Evolutionary conservation across 1,140 invertebrate genomes (phyloP).

Genomic region (Drosophila tristis): DNA sequence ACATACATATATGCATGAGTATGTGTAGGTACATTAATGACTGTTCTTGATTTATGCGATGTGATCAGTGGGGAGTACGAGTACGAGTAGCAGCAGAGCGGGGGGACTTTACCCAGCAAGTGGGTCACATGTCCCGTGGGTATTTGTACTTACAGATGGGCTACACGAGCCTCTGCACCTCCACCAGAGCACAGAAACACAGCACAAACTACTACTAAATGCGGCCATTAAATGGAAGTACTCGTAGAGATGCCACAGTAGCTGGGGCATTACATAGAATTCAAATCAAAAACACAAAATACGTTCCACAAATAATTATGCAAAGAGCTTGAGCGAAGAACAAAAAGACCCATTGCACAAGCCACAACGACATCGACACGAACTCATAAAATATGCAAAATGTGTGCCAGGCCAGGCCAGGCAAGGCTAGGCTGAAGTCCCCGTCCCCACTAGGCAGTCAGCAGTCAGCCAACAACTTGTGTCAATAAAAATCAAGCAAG

Average conservation of each 20-base stretch:
- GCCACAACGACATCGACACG: slow-evolving; percentile 67
- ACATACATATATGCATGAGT: slow-evolving; percentile 16
- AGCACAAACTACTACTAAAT: slow-evolving; percentile 24
- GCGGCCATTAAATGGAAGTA: slow-evolving; percentile 40
- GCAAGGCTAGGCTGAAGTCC: slow-evolving; percentile 25
- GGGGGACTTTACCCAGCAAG: slow-evolving; percentile 39
- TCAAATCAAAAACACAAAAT: slow-evolving; percentile 63
- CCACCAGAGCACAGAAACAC: slow-evolving; percentile 1
- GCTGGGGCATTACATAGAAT: slow-evolving; percentile 63
- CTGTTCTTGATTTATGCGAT: slow-evolving; percentile 72
- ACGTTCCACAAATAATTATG: slow-evolving; percentile 74
- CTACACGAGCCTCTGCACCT: slow-evolving; percentile 22
- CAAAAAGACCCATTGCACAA: slow-evolving; percentile 68
- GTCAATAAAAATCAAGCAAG: slow-evolving; percentile 79
- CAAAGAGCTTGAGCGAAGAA: slow-evolving; percentile 57
- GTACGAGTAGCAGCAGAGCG: slow-evolving; percentile 17
- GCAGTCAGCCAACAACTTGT: slow-evolving; percentile 71
- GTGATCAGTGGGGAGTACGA: slow-evolving; percentile 33
- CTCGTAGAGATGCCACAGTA: slow-evolving; percentile 24
- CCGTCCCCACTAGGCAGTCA: slow-evolving; percentile 19
- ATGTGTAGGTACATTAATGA: slow-evolving; percentile 51
- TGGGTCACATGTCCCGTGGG: slow-evolving; percentile 76
- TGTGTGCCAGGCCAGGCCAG: slow-evolving; percentile 69
- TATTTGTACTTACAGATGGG: slow-evolving; percentile 57
- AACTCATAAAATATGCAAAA: slow-evolving; percentile 81